Conservation (phyloP, 2,888 invertebrate species). For the Drosophila subsilvestris region DNA sequence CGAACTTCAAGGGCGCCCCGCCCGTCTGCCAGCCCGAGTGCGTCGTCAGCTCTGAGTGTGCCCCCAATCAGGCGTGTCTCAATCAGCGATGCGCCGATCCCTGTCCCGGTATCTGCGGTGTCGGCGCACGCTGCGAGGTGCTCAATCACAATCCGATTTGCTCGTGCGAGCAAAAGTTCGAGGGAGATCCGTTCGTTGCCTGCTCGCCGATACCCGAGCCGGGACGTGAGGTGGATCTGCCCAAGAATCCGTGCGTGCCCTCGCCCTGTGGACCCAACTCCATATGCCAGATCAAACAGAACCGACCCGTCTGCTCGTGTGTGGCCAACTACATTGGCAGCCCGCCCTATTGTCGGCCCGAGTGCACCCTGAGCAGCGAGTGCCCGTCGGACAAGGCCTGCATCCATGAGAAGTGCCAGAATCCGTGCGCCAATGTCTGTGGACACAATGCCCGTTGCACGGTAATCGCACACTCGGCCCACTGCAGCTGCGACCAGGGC, state of each 20-base stretch:
- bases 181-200: slow-evolving; percentile 92
- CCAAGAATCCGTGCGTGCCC: slow-evolving; percentile 86
- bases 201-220: slow-evolving; percentile 85
- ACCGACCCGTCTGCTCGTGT: slow-evolving; percentile 92
- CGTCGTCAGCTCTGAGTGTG: slow-evolving; percentile 92
- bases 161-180: slow-evolving; percentile 89
- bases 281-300: slow-evolving; percentile 91
- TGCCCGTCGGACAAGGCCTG: slow-evolving; percentile 92
- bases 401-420: slow-evolving; percentile 91
- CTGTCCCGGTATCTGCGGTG: slow-evolving; percentile 93
- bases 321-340: slow-evolving; percentile 91
- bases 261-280: slow-evolving; percentile 93
- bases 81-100: slow-evolving; percentile 92
- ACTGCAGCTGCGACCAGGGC: slow-evolving; percentile 91
- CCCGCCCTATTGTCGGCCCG: slow-evolving; percentile 92
- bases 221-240: slow-evolving; percentile 81
- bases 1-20: slow-evolving; percentile 91
- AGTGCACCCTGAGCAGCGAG: slow-evolving; percentile 93
- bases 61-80: slow-evolving; percentile 90
- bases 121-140: slow-evolving; percentile 90
- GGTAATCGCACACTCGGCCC: slow-evolving; percentile 91
- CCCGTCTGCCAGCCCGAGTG: slow-evolving; percentile 94
- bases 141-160: slow-evolving; percentile 94
- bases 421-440: slow-evolving; percentile 92
- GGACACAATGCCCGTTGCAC: slow-evolving; percentile 92